phyloP scores from a whole-genome alignment of 1,140 invertebrate species.

The Palaemon carinicauda region DNA sequence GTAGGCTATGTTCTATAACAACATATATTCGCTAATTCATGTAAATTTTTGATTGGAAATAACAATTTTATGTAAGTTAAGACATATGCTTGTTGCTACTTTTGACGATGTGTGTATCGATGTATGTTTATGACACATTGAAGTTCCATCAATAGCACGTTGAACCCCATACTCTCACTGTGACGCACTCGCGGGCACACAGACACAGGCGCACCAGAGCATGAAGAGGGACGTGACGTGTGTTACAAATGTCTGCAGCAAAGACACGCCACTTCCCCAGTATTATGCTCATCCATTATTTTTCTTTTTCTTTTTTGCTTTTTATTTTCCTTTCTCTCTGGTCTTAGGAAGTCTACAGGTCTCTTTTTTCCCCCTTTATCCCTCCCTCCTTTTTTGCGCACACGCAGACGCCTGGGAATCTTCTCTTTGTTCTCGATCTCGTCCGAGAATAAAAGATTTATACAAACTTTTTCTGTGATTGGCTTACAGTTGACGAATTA shows the following conservation, averaged over 20 bases:
- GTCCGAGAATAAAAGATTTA: not conserved
- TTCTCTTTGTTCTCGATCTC: not conserved
- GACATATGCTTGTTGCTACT: too few species aligned
- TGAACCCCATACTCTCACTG: not conserved
- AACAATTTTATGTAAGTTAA: too few species aligned
- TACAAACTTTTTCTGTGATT: conserved; percentile 9
- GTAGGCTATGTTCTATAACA: too few species aligned
- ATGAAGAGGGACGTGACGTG: not conserved
- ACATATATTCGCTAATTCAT: too few species aligned
- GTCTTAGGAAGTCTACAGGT: not conserved
- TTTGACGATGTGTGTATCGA: too few species aligned
- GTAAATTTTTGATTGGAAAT: too few species aligned
- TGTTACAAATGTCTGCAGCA: not conserved
- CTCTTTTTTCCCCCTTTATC: not conserved
- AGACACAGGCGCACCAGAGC: not conserved
- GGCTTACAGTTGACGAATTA: not conserved
- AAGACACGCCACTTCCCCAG: not conserved
- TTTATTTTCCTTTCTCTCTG: not conserved
- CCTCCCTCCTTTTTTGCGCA: not conserved
- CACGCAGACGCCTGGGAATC: not conserved
- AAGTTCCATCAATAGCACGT: not conserved
- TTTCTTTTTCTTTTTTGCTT: not conserved
- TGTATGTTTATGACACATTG: too few species aligned
- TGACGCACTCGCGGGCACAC: not conserved
- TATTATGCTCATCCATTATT: not conserved